Conservation (phyloP, 2,797 vertebrate genomes). For the Ctenochaetus hawaiiensis region DNA sequence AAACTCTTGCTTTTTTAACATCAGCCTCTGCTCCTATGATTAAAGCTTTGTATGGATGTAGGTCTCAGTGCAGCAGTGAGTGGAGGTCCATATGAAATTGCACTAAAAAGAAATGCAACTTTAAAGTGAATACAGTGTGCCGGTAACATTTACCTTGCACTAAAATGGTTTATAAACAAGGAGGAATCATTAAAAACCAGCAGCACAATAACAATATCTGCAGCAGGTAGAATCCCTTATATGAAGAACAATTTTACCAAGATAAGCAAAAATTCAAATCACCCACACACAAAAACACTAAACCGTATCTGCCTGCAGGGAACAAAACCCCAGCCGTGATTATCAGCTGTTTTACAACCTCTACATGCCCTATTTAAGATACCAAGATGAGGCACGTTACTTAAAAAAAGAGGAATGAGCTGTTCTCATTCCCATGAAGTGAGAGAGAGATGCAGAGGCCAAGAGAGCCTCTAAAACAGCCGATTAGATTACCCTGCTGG, state of each 20-base stretch:
- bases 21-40: neutral
- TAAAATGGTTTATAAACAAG: neutral
- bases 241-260: neutral
- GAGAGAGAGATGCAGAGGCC: conserved; percentile 35
- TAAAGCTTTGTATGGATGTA: neutral
- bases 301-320: neutral
- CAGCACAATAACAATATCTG: neutral
- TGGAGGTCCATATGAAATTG: neutral
- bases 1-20: conserved; percentile 8
- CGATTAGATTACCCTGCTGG: conserved; percentile 77
- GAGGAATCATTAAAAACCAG: conserved; percentile 1
- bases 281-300: conserved; percentile 2
- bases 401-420: conserved; percentile 43
- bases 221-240: neutral
- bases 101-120: neutral
- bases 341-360: conserved; percentile 48
- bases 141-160: neutral
- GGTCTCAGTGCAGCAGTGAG: neutral
- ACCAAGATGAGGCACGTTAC: conserved; percentile 46
- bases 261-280: conserved; percentile 13
- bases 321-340: conserved; percentile 4
- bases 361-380: conserved; percentile 53
- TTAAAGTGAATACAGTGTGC: neutral
- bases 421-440: conserved; percentile 45
- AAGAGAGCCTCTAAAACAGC: conserved; percentile 60